phyloP scores from a whole-genome alignment of 2,113 vertebrate genomes.

The Platysteira castanea region DNA sequence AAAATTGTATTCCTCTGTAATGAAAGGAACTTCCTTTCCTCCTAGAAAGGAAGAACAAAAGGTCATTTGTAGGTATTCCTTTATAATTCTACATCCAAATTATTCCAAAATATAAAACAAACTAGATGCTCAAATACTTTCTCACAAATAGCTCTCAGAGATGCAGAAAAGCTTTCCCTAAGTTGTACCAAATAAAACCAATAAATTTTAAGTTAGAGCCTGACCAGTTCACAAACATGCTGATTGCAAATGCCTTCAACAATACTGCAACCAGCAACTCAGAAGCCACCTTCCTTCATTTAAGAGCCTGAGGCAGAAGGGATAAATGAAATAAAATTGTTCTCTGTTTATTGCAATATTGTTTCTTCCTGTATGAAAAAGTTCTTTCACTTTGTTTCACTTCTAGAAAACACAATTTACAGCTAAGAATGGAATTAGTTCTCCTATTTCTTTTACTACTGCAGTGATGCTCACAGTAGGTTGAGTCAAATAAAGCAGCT shows the following conservation, averaged over 20 bases:
- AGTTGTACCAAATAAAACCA: not conserved
- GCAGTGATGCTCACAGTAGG: not conserved
- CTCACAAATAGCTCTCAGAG: not conserved
- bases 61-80: not conserved
- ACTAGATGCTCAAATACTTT: not conserved
- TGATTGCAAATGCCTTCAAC: not conserved
- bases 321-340: not conserved
- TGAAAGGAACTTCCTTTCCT: not conserved
- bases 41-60: not conserved
- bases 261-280: not conserved
- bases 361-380: not conserved
- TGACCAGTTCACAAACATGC: not conserved
- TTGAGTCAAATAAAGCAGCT: not conserved
- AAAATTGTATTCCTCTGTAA: not conserved
- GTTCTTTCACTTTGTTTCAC: not conserved
- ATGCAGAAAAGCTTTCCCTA: not conserved
- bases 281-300: not conserved
- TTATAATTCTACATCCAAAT: not conserved
- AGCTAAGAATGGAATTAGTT: not conserved
- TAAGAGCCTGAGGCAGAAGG: not conserved
- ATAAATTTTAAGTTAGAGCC: not conserved
- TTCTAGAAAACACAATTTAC: not conserved
- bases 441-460: not conserved
- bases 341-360: not conserved
- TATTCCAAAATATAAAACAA: not conserved